Evolutionary conservation across 2,888 invertebrate species (phyloP), one percentile per base, ranked within the genome.

Genomic region (Seira ritae): DNA sequence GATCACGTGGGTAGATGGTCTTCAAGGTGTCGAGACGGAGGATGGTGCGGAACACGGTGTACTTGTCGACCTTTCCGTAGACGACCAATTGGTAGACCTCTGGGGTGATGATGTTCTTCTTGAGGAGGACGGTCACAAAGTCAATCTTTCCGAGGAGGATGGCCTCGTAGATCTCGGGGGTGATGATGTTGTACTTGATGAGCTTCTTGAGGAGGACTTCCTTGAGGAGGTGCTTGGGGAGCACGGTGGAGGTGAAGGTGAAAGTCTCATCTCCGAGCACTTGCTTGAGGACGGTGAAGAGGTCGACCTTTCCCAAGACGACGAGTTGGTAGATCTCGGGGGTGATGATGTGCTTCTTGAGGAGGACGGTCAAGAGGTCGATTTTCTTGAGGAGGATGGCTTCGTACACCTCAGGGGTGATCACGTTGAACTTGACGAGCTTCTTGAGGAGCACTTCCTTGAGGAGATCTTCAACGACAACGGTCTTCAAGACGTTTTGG

Each of bases 81-180:
- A 50, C 6, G 17, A 50, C 12, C 6, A 8, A 50, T 50, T 50
- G 50, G 50, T 50, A 55, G 55, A 55, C 4, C 23, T 71, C 55
- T 12, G 71, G 71, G 69, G 42, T 42, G 42, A 69, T 42, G 55
- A 71, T 71, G 46, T 20, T 71, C 23, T 71, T 65, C 65, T 73
- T 62, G 73, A 73, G 66, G 37, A 73, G 73, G 17, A 60, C 23
- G 66, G 66, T 24, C 6, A 66, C 4, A 15, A 23, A n/a, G 50
- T 50, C 50, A 15, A 50, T 15, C 50, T 50, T 50, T 50, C 50
- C 50, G 50, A 50, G 15, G 22, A 66, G 22, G 24, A 66, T 24
- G 22, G 8, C 17, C 15, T 24, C 22, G 24, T 23, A 24, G 10
- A 66, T 17, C 17, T 24, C 22, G 2, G 24, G 66, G 24, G 24